These are phyloP conservation scores for Danaus plexippus DNA, from an alignment of 1,140 invertebrate species.

Conservation along the genomic window DNA sequence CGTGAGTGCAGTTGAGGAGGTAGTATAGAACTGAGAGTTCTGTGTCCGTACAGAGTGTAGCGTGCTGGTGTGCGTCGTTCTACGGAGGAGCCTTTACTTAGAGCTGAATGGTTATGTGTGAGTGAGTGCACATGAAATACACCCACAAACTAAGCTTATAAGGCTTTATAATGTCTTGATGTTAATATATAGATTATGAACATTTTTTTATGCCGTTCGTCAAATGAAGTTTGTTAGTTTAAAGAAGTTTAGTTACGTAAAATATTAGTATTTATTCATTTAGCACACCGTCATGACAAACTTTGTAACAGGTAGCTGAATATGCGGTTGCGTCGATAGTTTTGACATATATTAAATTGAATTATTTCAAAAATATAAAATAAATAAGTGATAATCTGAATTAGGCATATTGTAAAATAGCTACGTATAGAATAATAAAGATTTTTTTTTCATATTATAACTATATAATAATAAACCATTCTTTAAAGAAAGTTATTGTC, in stretches of 20 bases:
- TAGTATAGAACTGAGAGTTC: conserved; percentile 67
- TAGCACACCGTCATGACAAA: too few species aligned
- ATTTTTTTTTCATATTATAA: too few species aligned
- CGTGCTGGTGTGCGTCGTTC: conserved; percentile 50
- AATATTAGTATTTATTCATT: too few species aligned
- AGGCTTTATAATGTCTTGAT: neutral
- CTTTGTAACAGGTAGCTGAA: too few species aligned
- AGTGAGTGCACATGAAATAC: conserved; percentile 58
- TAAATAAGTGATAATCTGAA: too few species aligned
- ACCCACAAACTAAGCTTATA: conserved; percentile 28
- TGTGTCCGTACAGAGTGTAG: conserved; percentile 53
- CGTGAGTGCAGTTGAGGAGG: conserved; percentile 69
- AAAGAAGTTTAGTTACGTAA: too few species aligned
- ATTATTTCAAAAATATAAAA: too few species aligned
- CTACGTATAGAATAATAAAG: too few species aligned
- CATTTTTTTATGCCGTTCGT: conserved; percentile 2
- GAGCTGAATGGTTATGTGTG: conserved; percentile 45
- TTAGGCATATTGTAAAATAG: too few species aligned
- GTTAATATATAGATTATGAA: conserved; percentile 8
- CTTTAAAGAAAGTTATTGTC: conserved; percentile 39
- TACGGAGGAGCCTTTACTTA: conserved; percentile 35
- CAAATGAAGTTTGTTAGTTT: too few species aligned
- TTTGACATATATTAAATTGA: too few species aligned
- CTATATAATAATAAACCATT: conserved; percentile 4
- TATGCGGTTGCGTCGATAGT: too few species aligned